Conservation (phyloP, 2,888 invertebrate species). For the Junonia oenone region DNA sequence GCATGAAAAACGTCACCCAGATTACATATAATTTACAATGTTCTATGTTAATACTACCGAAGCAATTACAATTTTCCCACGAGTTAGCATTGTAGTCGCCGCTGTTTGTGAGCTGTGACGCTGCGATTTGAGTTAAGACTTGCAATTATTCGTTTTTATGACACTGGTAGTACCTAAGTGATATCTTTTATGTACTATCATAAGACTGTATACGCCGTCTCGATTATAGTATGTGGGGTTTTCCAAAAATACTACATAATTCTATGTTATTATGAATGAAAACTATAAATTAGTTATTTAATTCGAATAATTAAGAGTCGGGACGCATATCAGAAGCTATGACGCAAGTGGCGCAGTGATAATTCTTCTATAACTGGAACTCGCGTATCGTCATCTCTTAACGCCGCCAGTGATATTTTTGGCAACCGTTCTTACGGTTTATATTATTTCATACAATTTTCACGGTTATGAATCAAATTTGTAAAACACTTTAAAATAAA, state of each 20-base stretch:
- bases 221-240: background rate
- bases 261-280: background rate
- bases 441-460: slow-evolving; percentile 15
- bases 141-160: slow-evolving; percentile 1
- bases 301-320: background rate
- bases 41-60: background rate
- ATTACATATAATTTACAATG: background rate
- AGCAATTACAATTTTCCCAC: background rate
- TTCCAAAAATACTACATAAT: background rate
- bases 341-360: slow-evolving; percentile 18
- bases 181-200: background rate
- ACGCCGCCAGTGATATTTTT: slow-evolving; percentile 18
- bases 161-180: background rate
- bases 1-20: background rate
- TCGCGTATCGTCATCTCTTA: slow-evolving; percentile 15
- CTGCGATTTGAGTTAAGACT: background rate
- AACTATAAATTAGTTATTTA: background rate
- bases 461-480: slow-evolving; percentile 1
- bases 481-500: slow-evolving; percentile 1
- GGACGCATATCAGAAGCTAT: background rate
- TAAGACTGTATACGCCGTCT: background rate
- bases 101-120: background rate
- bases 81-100: background rate
- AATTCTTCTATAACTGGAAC: slow-evolving; percentile 19
- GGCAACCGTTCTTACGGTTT: slow-evolving; percentile 9